Evolutionary conservation across 1,140 invertebrate genomes (phyloP).

Genomic region (Procambarus clarkii): DNA sequence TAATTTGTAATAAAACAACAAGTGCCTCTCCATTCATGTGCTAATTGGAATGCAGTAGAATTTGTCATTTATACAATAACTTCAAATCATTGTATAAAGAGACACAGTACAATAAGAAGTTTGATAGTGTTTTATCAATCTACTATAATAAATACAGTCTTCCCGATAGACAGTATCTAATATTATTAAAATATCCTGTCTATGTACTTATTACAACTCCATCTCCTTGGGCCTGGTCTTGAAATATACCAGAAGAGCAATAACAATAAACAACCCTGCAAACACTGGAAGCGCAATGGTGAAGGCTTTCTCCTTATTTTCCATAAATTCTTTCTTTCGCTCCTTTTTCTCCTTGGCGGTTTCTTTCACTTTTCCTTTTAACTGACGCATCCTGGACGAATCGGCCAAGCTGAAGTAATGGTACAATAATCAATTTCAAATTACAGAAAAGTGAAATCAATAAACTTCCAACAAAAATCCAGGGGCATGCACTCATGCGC

Average conservation of each 20-base stretch:
- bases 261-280: slow-evolving; percentile 82
- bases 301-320: slow-evolving; percentile 85
- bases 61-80: too few species aligned
- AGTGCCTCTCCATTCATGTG: too few species aligned
- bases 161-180: too few species aligned
- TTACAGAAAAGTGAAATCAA: not conserved
- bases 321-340: slow-evolving; percentile 86
- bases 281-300: slow-evolving; percentile 86
- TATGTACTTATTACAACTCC: slow-evolving; percentile 32
- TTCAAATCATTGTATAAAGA: too few species aligned
- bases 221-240: slow-evolving; percentile 82
- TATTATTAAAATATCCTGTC: too few species aligned
- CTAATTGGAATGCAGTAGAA: too few species aligned
- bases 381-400: slow-evolving; percentile 82
- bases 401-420: not conserved
- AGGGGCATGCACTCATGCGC: too few species aligned
- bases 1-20: too few species aligned
- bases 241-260: slow-evolving; percentile 85
- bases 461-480: too few species aligned
- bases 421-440: not conserved
- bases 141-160: too few species aligned
- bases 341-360: slow-evolving; percentile 89
- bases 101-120: too few species aligned
- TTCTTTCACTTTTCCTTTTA: slow-evolving; percentile 88
- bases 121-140: too few species aligned